Base-by-base conservation (phyloP, 2,797 vertebrate species). In the Acanthis flammea region DNA sequence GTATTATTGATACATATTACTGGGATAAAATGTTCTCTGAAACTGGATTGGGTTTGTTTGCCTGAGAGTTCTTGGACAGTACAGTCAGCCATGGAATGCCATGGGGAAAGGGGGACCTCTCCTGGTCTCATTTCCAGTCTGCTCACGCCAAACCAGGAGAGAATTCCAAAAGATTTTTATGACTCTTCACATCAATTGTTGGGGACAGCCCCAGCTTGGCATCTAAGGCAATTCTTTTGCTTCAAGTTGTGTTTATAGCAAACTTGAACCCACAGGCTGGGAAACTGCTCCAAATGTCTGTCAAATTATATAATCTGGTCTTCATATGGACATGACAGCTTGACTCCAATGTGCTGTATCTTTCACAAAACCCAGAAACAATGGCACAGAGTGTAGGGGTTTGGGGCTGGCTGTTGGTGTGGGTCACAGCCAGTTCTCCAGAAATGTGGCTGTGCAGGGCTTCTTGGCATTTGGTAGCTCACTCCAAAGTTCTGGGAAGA, bases 121-220 rank as follows among this genome's bases (percentile, higher is more conserved):
- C 33, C 39, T 37, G 53, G n/a, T 44, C 31, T 70, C 4, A 3
- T 30, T 41, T 61, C 30, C 31, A 68, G 14, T 37, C 33, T 37
- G 5, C 5, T 48, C 22, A 55, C 17, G 7, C 19, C 31, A n/a
- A n/a, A 22, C 3, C 6, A 12, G 14, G 15, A 6, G 37, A 66
- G 28, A 24, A n/a, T 22, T 25, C 14, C 19, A 19, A 14, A 55
- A 39, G 22, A 35, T 15, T 42, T 50, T 48, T 31, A 2, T 31
- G 7, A 55, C 28, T 39, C 23, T 72, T 10, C 57, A 39, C 0
- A 0, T 23, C 23, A 45, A 6, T 11, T 54, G 31, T 21, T 53
- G 0, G 0, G 18, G 19, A 13, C 39, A 16, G 4, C 19, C 47
- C 18, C 2, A 30, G 19, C 57, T 70, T 19, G 37, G 33, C n/a